Evolutionary conservation across 2,113 vertebrate genomes (phyloP), one percentile per base, ranked within the genome.

Genomic region (Patagioenas fasciata): DNA sequence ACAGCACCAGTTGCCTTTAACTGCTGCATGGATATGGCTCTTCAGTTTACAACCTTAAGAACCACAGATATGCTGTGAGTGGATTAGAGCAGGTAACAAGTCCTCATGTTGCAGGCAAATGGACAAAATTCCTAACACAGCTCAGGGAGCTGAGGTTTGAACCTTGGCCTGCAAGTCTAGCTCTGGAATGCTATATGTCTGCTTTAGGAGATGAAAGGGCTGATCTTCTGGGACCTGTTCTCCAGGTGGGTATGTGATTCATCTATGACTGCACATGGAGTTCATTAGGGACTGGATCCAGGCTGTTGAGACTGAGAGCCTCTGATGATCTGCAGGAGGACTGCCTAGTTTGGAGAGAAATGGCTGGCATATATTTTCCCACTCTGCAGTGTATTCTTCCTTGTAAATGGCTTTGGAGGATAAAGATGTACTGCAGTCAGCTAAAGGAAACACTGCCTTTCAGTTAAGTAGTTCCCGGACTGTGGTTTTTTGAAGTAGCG

Each of bases 221-320:
- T 86, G 72, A 21, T 64, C 36, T 81, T 81, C 65, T 93, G 70
- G 65, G 80, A 89, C 88, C 61, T 87, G 86, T 77, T 94, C 31
- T 81, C 77, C 90, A 81, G 83, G 91, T 95, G 85, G 53, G 79
- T 72, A 36, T 58, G 80, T 88, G 95, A 97, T 89, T 97, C 89
- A 95, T 89, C 44, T 28, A 15, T 66, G 56, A 65, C 56, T 86
- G 72, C 66, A 29, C 66, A 89, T 36, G 36, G 50, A 23, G 36
- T 86, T 65, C 91, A 84, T 96, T 81, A 96, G 69, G 53, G 69
- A 18, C 87, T 60, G 77, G 34, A 72, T 86, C 36, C 3, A 4
- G 69, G 51, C n/a, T 72, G 47, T n/a, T 61, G 85, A 62, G 88
- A 65, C 70, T 79, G 65, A 28, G 64, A 73, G 72, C 72, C 44